Conservation (phyloP, 2,888 invertebrate species). For the Orchestes rusci region DNA sequence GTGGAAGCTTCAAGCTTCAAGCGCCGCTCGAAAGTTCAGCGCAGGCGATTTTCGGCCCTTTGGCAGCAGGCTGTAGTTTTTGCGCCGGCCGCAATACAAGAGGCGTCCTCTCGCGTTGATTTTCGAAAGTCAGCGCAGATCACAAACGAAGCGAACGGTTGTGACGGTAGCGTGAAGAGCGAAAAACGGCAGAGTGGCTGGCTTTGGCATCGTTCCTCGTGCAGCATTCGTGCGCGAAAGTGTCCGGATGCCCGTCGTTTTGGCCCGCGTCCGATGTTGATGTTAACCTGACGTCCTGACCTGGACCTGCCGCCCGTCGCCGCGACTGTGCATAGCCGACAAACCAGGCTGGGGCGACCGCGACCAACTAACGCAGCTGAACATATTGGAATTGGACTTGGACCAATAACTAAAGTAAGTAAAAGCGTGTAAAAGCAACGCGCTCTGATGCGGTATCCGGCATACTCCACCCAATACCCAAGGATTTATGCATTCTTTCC, state of each 20-base stretch:
- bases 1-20: no score
- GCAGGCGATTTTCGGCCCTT: slow-evolving; percentile 16
- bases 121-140: slow-evolving; percentile 8
- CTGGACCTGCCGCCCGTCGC: slow-evolving; percentile 19
- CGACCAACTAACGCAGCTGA: slow-evolving; percentile 43
- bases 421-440: no score
- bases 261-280: slow-evolving; percentile 34
- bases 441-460: no score
- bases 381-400: slow-evolving; percentile 44
- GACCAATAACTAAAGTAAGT: no score
- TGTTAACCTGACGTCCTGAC: slow-evolving; percentile 41
- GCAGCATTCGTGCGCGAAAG: slow-evolving; percentile 38
- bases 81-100: slow-evolving; percentile 19
- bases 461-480: slow-evolving; percentile 13
- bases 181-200: slow-evolving; percentile 39
- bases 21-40: slow-evolving; percentile 17
- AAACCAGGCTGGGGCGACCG: slow-evolving; percentile 38
- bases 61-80: slow-evolving; percentile 1
- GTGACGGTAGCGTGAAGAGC: no score
- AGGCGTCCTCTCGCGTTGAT: slow-evolving; percentile 15
- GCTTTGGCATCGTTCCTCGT: slow-evolving; percentile 38
- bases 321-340: slow-evolving; percentile 41
- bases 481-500: neutral
- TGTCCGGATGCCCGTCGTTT: slow-evolving; percentile 40
- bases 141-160: slow-evolving; percentile 13